Evolutionary conservation across 2,888 invertebrate genomes (phyloP), one percentile per base, ranked within the genome.

Genomic region (Macroteleia sp.): DNA sequence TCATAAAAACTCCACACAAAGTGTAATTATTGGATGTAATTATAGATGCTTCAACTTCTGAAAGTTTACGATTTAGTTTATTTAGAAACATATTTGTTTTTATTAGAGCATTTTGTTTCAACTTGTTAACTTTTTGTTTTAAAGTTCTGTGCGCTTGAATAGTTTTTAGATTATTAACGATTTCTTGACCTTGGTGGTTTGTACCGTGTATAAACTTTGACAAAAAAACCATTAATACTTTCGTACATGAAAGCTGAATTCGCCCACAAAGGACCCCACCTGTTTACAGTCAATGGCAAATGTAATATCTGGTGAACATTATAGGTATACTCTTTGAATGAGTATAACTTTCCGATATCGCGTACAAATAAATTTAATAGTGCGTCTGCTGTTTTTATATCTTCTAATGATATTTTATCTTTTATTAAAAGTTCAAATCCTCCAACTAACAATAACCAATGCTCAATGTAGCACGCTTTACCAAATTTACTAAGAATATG

Each of bases 201-300:
- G 64, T 32, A n/a, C 22, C 54, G 14, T 73, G 57, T 0, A 48
- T 73, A 12, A 57, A 4, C 50, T 57, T 64, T 10, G 64, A 20
- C n/a, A 34, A 73, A 20, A 9, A 73, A 73, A 0, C 57, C 57
- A 17, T 64, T 64, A 4, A 57, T 57, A 0, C 41, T 17, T 52
- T 73, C 64, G 25, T 57, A 73, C 12, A 57, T 64, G 17, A 64
- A 64, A 0, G 73, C 73, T 9, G 73, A 73, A 42, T 56, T 64
- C n/a, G 32, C 14, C 73, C 64, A 64, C 19, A 73, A 25, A 6
- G 73, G 73, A 0, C 73, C 73, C 57, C 64, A 73, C 32, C 73
- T 17, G 3, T 19, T 6, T 5, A 73, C 73, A 10, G 41, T 71
- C 4, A 71, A 41, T 10, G 28, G 2, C 10, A 71, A 39, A 22